Base-by-base conservation (phyloP, 2,797 vertebrate species). In the Momotus momota region DNA sequence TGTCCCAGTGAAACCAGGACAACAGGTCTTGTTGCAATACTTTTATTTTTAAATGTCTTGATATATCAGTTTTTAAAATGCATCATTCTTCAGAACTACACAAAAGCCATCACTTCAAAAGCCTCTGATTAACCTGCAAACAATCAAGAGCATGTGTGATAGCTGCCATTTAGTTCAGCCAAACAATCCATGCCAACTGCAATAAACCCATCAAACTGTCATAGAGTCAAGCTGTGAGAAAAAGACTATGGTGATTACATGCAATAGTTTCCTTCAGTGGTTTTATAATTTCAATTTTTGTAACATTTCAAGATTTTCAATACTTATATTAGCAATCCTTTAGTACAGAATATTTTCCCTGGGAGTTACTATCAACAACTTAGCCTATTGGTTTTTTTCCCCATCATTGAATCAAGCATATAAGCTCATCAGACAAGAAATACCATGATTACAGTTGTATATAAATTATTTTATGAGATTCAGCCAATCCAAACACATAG, bases 261-360 rank as follows among this genome's bases (percentile, higher is more conserved):
- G 94, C 97, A 97, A 97, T 96, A 88, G 94, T 96, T 97, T 97
- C 96, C 97, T 97, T 97, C 95, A 92, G 94, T 96, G 96, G 86
- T 75, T 98, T 98, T 96, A 97, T 98, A 98, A 98, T 98, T 98
- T 97, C 97, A 97, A 96, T 97, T 98, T 97, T 96, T 96, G 95
- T 97, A 97, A 97, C 95, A 96, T 98, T 98, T 97, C 96, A 97
- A 98, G 97, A 97, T 97, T 97, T 97, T 96, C 94, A 97, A 97
- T 98, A 97, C 93, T 96, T 97, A 83, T 6, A 91, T 77, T 95
- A 93, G 94, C 94, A 97, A 96, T 82, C 48, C 87, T 96, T 97
- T 81, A 79, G 62, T 55, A 95, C 46, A 93, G 94, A 97, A 97
- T 96, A 95, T 97, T 98, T 98, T 97, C 96, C 97, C 91, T 79